Percentiles rank a stretch among this genome's conserved stretches.
These are phyloP conservation scores for Sialia sialis DNA, from an alignment of 2,113 vertebrate species.

Conservation along the genomic window DNA sequence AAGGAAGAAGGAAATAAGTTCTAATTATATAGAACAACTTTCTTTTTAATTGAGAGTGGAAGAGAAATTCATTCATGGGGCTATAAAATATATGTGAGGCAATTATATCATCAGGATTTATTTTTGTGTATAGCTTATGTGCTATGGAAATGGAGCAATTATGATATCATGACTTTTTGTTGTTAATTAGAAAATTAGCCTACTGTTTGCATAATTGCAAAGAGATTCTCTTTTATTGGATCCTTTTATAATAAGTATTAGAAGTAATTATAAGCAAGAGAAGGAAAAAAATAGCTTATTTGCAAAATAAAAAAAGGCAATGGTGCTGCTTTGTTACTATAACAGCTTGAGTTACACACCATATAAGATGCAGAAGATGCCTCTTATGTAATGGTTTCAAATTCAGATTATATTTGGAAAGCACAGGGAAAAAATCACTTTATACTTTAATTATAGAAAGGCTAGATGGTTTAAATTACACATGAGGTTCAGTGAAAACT, in stretches of 20 bases:
- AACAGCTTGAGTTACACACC: not conserved
- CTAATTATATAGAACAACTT: slow-evolving; percentile 21
- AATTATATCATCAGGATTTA: slow-evolving; percentile 38
- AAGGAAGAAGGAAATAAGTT: slow-evolving; percentile 18
- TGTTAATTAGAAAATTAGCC: slow-evolving; percentile 61
- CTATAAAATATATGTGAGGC: slow-evolving; percentile 15
- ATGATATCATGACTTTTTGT: slow-evolving; percentile 40
- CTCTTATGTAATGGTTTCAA: not conserved
- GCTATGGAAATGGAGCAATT: slow-evolving; percentile 40
- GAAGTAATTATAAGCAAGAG: slow-evolving; percentile 27
- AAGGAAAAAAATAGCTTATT: slow-evolving; percentile 29
- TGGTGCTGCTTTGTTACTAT: not conserved
- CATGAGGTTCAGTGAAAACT: not conserved
- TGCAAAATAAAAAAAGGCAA: slow-evolving; percentile 16
- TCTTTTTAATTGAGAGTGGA: not conserved
- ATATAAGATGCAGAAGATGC: not conserved
- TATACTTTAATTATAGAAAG: not conserved
- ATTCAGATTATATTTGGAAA: not conserved
- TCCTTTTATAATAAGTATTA: slow-evolving; percentile 33
- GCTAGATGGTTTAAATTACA: not conserved
- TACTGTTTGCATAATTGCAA: slow-evolving; percentile 32
- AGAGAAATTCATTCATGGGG: not conserved
- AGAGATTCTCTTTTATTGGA: not conserved
- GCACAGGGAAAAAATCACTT: not conserved
- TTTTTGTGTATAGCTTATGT: slow-evolving; percentile 1